phyloP scores from a whole-genome alignment of 2,888 invertebrate genomes.

The Cataglyphis cursor region DNA sequence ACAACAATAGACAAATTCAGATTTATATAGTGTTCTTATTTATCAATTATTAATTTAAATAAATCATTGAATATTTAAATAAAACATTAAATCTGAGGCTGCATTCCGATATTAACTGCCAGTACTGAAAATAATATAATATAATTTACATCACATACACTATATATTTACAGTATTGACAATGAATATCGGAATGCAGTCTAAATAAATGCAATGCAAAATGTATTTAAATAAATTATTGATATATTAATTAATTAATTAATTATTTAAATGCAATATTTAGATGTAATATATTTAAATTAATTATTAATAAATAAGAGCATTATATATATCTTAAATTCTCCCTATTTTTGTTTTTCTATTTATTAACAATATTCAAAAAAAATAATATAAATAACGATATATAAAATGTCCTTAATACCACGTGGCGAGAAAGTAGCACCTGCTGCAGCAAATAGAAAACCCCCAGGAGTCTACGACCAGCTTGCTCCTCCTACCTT shows the following conservation, averaged over 20 bases:
- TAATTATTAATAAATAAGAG: conserved; percentile 9
- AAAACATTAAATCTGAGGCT: too few relatives aligned
- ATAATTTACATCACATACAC: too few relatives aligned
- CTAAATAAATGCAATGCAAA: too few relatives aligned
- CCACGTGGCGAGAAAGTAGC: conserved; percentile 41
- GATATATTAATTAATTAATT: neutral
- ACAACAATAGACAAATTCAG: too few relatives aligned
- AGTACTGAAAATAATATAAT: too few relatives aligned
- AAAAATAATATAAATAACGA: neutral
- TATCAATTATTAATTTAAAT: neutral
- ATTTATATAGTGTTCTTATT: neutral
- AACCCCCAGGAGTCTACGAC: conserved; percentile 8
- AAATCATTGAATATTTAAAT: neutral
- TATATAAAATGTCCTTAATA: neutral
- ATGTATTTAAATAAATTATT: too few relatives aligned
- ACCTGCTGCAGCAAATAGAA: conserved; percentile 72
- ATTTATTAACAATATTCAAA: neutral
- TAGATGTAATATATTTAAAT: neutral
- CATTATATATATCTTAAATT: neutral
- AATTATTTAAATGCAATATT: neutral
- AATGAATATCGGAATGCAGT: too few relatives aligned
- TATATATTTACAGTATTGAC: too few relatives aligned
- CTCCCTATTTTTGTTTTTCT: neutral
- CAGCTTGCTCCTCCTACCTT: conserved; percentile 53
- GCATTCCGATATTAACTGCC: too few relatives aligned